These are phyloP conservation scores for Physocephala rufipes DNA, from an alignment of 2,888 invertebrate genomes.

Conservation along the genomic window DNA sequence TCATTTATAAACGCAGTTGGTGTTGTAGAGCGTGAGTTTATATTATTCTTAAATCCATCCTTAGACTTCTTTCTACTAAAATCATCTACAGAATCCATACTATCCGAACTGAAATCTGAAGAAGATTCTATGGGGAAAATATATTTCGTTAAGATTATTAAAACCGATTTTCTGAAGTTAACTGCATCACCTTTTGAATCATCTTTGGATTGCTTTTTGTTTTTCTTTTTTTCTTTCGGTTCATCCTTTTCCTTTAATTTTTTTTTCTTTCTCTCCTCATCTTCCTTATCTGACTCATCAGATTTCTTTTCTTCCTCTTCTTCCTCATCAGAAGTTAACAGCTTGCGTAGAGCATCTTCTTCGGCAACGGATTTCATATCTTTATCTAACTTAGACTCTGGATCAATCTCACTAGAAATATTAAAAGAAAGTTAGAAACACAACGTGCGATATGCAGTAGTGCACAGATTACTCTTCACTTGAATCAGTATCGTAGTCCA, in stretches of 20 bases:
- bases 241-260: conserved; percentile 69
- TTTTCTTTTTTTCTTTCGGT: conserved; percentile 71
- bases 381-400: conserved; percentile 79
- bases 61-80: conserved; percentile 65
- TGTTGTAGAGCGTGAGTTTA: conserved; percentile 65
- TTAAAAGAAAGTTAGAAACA: conserved; percentile 42
- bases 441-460: neutral
- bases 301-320: conserved; percentile 85
- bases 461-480: conserved; percentile 71
- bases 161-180: neutral
- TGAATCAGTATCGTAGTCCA: conserved; percentile 92
- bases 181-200: conserved; percentile 69
- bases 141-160: too few relatives aligned
- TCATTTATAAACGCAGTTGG: conserved; percentile 59
- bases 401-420: conserved; percentile 72
- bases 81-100: conserved; percentile 77
- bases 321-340: conserved; percentile 88
- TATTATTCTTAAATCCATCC: conserved; percentile 60
- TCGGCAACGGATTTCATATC: conserved; percentile 91
- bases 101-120: conserved; percentile 77
- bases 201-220: conserved; percentile 72
- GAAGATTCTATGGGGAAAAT: conserved; percentile 74
- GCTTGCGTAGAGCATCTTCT: conserved; percentile 84
- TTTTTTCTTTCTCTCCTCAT: conserved; percentile 78
- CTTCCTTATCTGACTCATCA: conserved; percentile 78